Evolutionary conservation across 2,797 vertebrate species (phyloP).

Genomic region (Chelonia mydas): DNA sequence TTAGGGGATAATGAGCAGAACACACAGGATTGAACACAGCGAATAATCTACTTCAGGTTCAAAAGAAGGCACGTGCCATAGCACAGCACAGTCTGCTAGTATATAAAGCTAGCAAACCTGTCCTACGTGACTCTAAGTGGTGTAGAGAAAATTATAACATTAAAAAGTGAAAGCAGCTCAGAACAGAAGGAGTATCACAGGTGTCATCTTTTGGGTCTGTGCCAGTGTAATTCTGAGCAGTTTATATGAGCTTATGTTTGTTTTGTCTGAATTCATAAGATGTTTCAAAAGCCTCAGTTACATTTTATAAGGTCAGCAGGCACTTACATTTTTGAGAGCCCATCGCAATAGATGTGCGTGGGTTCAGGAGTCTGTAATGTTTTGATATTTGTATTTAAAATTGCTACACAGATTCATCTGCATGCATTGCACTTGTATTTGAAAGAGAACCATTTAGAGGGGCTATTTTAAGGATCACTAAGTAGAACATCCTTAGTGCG

Average conservation of each 20-base stretch:
- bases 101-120: neutral
- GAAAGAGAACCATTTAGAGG: neutral
- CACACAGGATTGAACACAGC: neutral
- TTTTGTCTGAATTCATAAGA: slow-evolving; percentile 3
- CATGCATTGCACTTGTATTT: slow-evolving; percentile 51
- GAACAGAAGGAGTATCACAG: neutral
- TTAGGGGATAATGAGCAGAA: neutral
- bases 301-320: slow-evolving; percentile 41
- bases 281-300: slow-evolving; percentile 28
- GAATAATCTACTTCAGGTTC: neutral
- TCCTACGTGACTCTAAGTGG: neutral
- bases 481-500: slow-evolving; percentile 37
- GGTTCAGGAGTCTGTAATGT: neutral
- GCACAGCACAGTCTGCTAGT: neutral
- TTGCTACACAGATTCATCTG: slow-evolving; percentile 22
- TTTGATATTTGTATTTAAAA: slow-evolving; percentile 50
- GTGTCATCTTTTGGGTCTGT: neutral
- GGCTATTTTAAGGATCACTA: slow-evolving; percentile 58
- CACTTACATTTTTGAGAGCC: slow-evolving; percentile 27
- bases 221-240: neutral
- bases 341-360: neutral
- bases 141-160: neutral
- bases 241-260: fast-evolving
- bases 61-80: neutral
- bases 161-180: neutral